phyloP scores from a whole-genome alignment of 2,888 invertebrate species.

The Vanessa cardui region DNA sequence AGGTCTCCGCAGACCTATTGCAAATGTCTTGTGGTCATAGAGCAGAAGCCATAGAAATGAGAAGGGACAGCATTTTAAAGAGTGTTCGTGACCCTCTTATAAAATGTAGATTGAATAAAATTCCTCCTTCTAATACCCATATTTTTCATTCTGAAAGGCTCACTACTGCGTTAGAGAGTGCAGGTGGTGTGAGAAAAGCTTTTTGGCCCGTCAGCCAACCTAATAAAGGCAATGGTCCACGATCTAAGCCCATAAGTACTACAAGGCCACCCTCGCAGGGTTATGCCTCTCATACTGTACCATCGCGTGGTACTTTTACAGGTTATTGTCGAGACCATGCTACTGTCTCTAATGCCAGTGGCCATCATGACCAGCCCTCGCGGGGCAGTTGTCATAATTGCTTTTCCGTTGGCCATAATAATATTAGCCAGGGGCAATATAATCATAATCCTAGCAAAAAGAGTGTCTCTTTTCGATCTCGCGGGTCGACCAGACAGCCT shows the following conservation, averaged over 20 bases:
- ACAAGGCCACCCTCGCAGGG: not conserved
- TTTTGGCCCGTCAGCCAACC: conserved; percentile 34
- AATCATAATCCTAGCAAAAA: not conserved
- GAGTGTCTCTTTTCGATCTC: not conserved
- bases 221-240: not conserved
- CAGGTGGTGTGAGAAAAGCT: conserved; percentile 40
- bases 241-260: not conserved
- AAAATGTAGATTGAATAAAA: conserved; percentile 24
- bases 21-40: not conserved
- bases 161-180: conserved; percentile 38
- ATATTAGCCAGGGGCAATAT: not conserved
- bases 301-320: not conserved
- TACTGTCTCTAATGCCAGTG: not conserved
- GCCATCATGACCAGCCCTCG: not conserved
- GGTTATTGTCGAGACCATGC: not conserved
- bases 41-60: not conserved
- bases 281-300: not conserved
- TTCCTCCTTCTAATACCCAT: conserved; percentile 25
- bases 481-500: not conserved
- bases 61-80: conserved; percentile 31
- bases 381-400: not conserved
- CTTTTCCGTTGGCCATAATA: not conserved
- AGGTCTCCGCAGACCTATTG: not conserved
- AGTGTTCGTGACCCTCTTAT: conserved; percentile 32
- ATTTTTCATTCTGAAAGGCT: conserved; percentile 34